Conservation (phyloP, 2,797 vertebrate species). For the Typhlichthys eigenmanni region DNA sequence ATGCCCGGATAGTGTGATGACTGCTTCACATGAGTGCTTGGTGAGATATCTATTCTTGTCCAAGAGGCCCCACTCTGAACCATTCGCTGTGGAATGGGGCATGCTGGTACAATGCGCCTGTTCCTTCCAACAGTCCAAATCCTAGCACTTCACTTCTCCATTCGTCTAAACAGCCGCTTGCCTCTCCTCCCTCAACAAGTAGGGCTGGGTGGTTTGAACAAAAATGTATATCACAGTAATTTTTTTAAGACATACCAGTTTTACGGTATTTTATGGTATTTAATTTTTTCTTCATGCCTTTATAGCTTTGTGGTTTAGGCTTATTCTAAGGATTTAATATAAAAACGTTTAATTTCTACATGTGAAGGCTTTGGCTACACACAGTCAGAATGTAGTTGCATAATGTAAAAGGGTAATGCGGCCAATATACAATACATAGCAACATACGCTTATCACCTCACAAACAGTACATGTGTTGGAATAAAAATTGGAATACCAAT, state of each 20-base stretch:
- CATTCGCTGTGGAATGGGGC: slow-evolving; percentile 44
- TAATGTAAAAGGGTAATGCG: too few species aligned
- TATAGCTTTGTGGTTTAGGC: too few species aligned
- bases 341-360: too few species aligned
- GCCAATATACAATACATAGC: too few species aligned
- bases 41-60: slow-evolving; percentile 58
- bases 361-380: too few species aligned
- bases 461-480: too few species aligned
- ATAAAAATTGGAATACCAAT: too few species aligned
- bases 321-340: too few species aligned
- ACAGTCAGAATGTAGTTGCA: too few species aligned
- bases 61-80: slow-evolving; percentile 52
- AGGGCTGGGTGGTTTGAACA: slow-evolving; percentile 8
- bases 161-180: slow-evolving; percentile 57
- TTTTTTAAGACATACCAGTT: slow-evolving; percentile 4
- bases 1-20: slow-evolving; percentile 15
- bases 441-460: too few species aligned
- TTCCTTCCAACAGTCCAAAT: slow-evolving; percentile 44
- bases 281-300: too few species aligned
- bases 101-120: slow-evolving; percentile 54
- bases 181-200: slow-evolving; percentile 40
- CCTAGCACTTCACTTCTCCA: slow-evolving; percentile 38
- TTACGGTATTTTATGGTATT: too few species aligned
- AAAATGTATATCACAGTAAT: slow-evolving; percentile 25
- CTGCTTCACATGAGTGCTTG: slow-evolving; percentile 31